A percentile compares a stretch with the other conserved stretches of the same genome.
Evolutionary conservation across 2,113 vertebrate genomes (phyloP).

Genomic region (Actenoides lindsayi): DNA sequence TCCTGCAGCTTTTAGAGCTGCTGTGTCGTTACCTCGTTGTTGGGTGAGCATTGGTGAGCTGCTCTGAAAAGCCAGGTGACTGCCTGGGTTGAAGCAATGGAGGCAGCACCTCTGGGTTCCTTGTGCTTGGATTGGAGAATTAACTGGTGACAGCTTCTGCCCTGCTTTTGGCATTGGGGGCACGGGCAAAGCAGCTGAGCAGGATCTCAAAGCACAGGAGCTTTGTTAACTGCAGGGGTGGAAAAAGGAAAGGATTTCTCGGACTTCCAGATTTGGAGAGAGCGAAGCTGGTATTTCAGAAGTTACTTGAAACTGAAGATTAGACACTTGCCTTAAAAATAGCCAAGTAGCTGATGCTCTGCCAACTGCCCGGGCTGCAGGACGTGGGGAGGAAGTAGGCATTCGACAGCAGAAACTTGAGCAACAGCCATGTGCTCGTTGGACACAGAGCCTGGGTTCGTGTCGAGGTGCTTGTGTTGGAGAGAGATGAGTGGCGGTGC

Average conservation of each 20-base stretch:
- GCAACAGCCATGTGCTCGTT: rapidly evolving
- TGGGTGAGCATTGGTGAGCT: not conserved
- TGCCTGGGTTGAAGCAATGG: not conserved
- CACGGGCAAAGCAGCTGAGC: not conserved
- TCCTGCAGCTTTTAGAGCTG: not conserved
- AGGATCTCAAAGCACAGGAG: not conserved
- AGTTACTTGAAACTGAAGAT: not conserved
- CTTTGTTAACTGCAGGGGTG: no score
- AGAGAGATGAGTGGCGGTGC: not conserved
- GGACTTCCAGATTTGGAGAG: not conserved
- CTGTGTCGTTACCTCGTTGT: not conserved
- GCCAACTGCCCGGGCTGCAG: not conserved
- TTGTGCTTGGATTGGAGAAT: not conserved
- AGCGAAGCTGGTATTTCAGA: not conserved
- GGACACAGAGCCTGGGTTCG: not conserved
- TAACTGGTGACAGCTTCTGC: not conserved
- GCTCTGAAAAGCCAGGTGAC: not conserved
- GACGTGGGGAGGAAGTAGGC: not conserved
- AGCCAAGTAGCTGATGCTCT: not conserved
- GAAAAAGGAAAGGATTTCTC: not conserved
- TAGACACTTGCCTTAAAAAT: not conserved
- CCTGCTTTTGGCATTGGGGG: not conserved
- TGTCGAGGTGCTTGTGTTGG: not conserved
- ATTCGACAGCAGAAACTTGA: not conserved
- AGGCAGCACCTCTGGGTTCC: not conserved